These are phyloP conservation scores for Betta splendens DNA, from an alignment of 2,797 vertebrate genomes.

Conservation along the genomic window DNA sequence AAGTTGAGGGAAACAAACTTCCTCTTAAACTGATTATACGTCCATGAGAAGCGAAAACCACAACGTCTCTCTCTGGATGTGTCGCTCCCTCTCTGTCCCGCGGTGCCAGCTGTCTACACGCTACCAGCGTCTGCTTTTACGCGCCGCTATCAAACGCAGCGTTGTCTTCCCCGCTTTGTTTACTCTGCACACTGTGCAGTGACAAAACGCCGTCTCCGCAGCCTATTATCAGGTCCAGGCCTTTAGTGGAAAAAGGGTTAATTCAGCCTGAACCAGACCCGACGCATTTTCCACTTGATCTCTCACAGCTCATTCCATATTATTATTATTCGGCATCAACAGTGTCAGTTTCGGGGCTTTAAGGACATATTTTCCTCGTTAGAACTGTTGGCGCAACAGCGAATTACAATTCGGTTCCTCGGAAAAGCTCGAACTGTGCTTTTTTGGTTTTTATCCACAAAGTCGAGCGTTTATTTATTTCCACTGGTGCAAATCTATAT, in stretches of 20 bases:
- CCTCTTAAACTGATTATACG: conserved; percentile 81
- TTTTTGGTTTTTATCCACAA: conserved; percentile 32
- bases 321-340: conserved; percentile 39
- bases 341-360: conserved; percentile 48
- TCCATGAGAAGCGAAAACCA: conserved; percentile 80
- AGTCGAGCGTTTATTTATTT: conserved; percentile 40
- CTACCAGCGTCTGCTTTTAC: conserved; percentile 76
- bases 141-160: conserved; percentile 68
- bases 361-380: conserved; percentile 64
- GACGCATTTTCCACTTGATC: conserved; percentile 51
- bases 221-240: conserved; percentile 1
- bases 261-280: conserved; percentile 29
- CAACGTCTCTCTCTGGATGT: conserved; percentile 63
- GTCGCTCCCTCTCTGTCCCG: conserved; percentile 55
- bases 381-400: conserved; percentile 40
- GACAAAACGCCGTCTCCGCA: conserved; percentile 10
- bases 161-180: conserved; percentile 24
- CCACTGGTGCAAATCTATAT: conserved; percentile 23
- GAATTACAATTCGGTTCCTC: conserved; percentile 46
- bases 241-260: conserved; percentile 39
- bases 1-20: conserved; percentile 72
- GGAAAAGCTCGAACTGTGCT: conserved; percentile 41
- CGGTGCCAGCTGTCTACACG: conserved; percentile 79
- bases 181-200: neutral
- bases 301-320: conserved; percentile 41